Evolutionary conservation across 2,888 invertebrate genomes (phyloP).

Genomic region (Caradrina kadenii): DNA sequence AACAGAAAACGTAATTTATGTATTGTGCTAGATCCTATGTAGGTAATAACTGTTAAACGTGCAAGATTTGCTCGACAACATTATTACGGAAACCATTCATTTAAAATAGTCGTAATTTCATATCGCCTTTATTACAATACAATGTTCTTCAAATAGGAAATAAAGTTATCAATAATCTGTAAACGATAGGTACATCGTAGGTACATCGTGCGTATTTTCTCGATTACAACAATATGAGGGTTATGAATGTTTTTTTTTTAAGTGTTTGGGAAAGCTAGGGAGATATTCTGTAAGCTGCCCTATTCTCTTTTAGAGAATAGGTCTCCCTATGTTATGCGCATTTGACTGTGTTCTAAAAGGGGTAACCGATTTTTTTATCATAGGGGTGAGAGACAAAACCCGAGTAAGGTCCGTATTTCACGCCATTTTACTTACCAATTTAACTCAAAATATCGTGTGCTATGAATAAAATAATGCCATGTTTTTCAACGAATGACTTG

Average conservation of each 20-base stretch:
- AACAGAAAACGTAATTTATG: not conserved
- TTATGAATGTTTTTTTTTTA: too few relatives aligned
- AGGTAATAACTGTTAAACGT: not conserved
- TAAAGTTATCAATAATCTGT: not conserved
- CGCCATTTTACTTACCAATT: not conserved
- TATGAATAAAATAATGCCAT: not conserved
- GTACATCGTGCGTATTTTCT: not conserved
- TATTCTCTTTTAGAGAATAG: constrained; percentile 2
- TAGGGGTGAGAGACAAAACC: constrained; percentile 17
- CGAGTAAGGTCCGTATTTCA: not conserved
- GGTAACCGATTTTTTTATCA: constrained; percentile 20
- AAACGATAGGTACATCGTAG: not conserved
- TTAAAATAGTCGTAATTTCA: not conserved
- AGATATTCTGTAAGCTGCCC: constrained; percentile 1
- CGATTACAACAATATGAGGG: too few relatives aligned
- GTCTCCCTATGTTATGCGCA: constrained; percentile 16
- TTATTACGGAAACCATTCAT: not conserved
- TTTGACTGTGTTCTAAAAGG: constrained; percentile 22
- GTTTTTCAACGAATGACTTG: constrained; percentile 12
- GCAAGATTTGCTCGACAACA: not conserved
- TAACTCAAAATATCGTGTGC: not conserved
- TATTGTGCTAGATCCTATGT: not conserved
- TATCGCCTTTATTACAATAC: too few relatives aligned
- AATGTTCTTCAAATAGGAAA: too few relatives aligned
- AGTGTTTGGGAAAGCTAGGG: not conserved